Percentiles rank a stretch among this genome's conserved stretches.
phyloP scores from a whole-genome alignment of 2,888 invertebrate species.

The Rhagophthalmus giganteus region DNA sequence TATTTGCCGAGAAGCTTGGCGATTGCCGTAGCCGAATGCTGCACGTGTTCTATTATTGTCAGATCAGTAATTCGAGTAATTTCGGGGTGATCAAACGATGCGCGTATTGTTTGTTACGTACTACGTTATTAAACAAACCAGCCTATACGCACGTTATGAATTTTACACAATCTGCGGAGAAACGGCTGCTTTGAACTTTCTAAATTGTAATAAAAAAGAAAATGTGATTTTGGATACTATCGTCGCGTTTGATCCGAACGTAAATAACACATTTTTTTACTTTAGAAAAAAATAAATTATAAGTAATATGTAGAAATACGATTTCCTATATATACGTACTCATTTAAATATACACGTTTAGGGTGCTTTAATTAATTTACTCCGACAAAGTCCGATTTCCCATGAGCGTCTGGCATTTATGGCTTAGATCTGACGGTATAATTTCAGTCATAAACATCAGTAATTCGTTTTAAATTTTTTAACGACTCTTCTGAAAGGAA shows the following conservation, averaged over 20 bases:
- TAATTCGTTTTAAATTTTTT: slow-evolving; percentile 35
- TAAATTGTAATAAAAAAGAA: no score
- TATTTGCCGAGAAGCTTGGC: neutral
- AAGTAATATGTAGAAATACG: no score
- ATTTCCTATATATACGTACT: neutral
- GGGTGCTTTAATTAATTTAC: slow-evolving; percentile 5
- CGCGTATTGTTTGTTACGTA: no score
- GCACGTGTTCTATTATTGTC: neutral
- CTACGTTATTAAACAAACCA: no score
- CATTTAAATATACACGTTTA: neutral
- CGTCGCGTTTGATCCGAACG: no score
- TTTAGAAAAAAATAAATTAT: no score
- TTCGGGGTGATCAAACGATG: no score
- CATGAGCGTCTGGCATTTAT: slow-evolving; percentile 17
- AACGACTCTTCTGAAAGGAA: slow-evolving; percentile 32
- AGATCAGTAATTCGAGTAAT: neutral
- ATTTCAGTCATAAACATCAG: slow-evolving; percentile 31
- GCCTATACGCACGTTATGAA: no score
- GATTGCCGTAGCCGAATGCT: neutral
- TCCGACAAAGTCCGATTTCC: slow-evolving; percentile 10
- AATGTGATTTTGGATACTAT: no score
- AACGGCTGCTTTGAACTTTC: no score
- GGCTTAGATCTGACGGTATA: slow-evolving; percentile 24
- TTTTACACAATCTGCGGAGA: no score
- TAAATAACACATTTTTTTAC: no score